Base-by-base conservation (phyloP, 2,113 vertebrate genomes). In the Phyllostomus hastatus region DNA sequence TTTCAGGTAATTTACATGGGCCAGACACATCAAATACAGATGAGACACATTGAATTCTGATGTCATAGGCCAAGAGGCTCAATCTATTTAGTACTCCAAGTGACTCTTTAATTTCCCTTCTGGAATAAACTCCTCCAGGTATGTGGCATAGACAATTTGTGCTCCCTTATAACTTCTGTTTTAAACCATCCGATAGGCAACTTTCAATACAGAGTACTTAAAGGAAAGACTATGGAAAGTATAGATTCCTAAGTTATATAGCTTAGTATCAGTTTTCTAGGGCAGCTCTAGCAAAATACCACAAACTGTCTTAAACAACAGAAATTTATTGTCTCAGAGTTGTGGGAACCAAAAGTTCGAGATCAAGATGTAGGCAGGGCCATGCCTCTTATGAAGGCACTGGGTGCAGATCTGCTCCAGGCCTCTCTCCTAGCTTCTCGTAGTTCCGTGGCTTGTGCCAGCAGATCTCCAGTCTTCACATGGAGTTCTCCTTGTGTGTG, bases 31-130 rank as follows among this genome's bases (percentile, higher is more conserved):
- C 72, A 89, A 69, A 86, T 70, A 73, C 52, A 91, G 52, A 54
- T 59, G 26, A 50, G 43, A 86, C 22, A 70, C 14, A 52, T 70
- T 81, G 80, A 91, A 80, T 79, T 64, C 28, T 59, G 48, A 73
- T 93, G 24, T 76, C 57, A 79, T 4, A 78, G 31, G 41, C 59
- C 81, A 80, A 90, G 80, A 86, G 24, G 35, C 20, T 95, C 46
- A 35, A 20, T 4, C 7, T 67, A 88, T 79, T 88, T 96, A 88
- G 54, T 87, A 33, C 10, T 46, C 73, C 80, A 35, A 70, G 70
- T 38, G 48, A 38, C 48, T 93, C 57, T 72, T 88, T 90, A 85
- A 95, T 96, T 95, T 83, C n/a, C 87, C 7, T 91, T 92, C 83
- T 89, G 38, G 15, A 95, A 80, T 91, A 93, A 95, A 86, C 10